Conservation (phyloP, 2,797 vertebrate species). For the Phylloscopus collybita region DNA sequence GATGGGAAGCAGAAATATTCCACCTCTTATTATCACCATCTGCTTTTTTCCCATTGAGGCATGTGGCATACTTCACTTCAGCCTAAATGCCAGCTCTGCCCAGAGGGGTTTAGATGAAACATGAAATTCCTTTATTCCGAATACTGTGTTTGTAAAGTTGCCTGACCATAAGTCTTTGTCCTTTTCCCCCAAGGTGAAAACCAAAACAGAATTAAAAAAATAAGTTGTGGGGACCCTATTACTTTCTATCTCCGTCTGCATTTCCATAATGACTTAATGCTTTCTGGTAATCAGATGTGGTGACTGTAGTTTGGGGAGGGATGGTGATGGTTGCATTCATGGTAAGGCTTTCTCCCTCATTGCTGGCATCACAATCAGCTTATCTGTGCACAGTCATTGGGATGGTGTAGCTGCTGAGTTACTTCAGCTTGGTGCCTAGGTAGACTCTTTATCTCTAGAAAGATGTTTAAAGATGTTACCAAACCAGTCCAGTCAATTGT, state of each 20-base stretch:
- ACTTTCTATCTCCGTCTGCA: background rate
- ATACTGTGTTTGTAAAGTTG: background rate
- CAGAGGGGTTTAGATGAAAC: slow-evolving; percentile 18
- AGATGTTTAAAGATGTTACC: background rate
- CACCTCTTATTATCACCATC: background rate
- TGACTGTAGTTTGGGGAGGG: background rate
- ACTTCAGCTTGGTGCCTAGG: background rate
- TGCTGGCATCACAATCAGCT: background rate
- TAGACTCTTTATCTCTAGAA: background rate
- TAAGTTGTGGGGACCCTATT: background rate
- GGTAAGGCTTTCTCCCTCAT: background rate
- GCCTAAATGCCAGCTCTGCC: slow-evolving; percentile 27
- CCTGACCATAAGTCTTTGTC: background rate
- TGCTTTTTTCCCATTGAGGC: slow-evolving; percentile 29
- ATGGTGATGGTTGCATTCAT: background rate
- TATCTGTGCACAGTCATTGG: background rate
- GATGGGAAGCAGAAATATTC: slow-evolving; percentile 32
- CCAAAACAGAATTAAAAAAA: background rate
- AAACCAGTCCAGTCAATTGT: background rate
- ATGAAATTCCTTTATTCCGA: background rate
- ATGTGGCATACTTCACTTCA: background rate
- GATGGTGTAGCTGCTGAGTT: background rate
- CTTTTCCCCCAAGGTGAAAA: background rate
- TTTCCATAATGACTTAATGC: background rate
- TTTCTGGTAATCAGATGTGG: background rate